These are phyloP conservation scores for Diabrotica undecimpunctata DNA, from an alignment of 1,140 invertebrate species.

Conservation along the genomic window DNA sequence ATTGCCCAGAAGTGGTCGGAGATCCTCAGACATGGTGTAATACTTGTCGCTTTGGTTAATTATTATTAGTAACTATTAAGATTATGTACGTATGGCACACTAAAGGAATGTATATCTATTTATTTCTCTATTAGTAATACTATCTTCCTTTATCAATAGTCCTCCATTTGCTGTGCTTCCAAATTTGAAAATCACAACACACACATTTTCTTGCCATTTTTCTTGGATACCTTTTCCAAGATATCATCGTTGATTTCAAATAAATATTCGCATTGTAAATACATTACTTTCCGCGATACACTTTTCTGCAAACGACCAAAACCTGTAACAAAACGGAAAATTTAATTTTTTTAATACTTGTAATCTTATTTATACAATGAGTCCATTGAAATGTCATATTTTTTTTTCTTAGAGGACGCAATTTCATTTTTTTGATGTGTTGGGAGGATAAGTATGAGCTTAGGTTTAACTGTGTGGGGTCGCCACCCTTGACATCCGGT, in stretches of 20 bases:
- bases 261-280: constrained; percentile 34
- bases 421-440: too few species aligned
- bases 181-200: constrained; percentile 38
- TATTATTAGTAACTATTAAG: constrained; percentile 14
- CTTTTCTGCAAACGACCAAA: constrained; percentile 14
- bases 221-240: constrained; percentile 13
- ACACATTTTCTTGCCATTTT: constrained; percentile 32
- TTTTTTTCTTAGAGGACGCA: too few species aligned
- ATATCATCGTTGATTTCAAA: constrained; percentile 25
- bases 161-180: constrained; percentile 47
- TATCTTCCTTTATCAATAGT: constrained; percentile 40
- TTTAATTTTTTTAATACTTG: not conserved
- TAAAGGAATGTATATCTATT: constrained; percentile 20
- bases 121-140: constrained; percentile 18
- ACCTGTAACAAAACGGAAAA: not conserved
- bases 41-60: constrained; percentile 25
- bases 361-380: not conserved
- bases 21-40: constrained; percentile 36
- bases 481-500: too few species aligned
- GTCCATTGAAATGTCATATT: too few species aligned
- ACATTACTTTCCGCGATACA: constrained; percentile 33
- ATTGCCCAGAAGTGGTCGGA: constrained; percentile 25
- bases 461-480: too few species aligned
- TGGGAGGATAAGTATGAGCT: too few species aligned
- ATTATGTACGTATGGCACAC: constrained; percentile 20